Evolutionary conservation across 2,113 vertebrate species (phyloP), one percentile per base, ranked within the genome.

Genomic region (Cyprinodon tularosa): DNA sequence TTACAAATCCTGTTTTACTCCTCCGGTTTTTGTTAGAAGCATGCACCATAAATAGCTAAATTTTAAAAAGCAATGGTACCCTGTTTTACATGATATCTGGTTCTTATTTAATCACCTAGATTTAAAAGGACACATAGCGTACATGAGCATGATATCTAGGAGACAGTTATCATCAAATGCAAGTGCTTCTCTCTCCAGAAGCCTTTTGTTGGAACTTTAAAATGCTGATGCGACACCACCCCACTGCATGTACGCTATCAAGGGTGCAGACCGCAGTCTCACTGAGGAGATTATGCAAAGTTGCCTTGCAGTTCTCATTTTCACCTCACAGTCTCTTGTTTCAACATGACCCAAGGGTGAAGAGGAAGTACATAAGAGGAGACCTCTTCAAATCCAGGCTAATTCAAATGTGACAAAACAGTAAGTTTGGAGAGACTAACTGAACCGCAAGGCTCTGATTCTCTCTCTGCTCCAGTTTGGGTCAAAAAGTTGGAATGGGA

Each of bases 281-380:
- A 12, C 86, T 84, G 84, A 84, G 86, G 88, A 86, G 69, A 92
- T 93, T 90, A 91, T 91, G 85, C 81, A 90, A 88, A 91, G 83
- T 39, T 44, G 67, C 62, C 82, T 77, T 76, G 82, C 85, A 83
- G 74, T 86, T 83, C 77, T 88, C 67, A 83, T 86, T 90, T 86
- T 81, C 82, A 83, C 81, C 73, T 88, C 86, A 71, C 20, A 13
- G 2, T 72, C 81, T 38, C 53, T 4, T 48, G 76, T 42, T 73
- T 82, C 57, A 68, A 60, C 72, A 80, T 73, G 81, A 88, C 85
- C 85, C 48, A 72, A 62, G 82, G 86, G 86, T 71, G 78, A 59
- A 81, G 68, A 72, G 42, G 53, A 20, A 69, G 60, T 62, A 66
- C 38, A 38, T 81, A 62, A 72, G 68, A 89, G 74, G 14, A 78